phyloP scores from a whole-genome alignment of 2,113 vertebrate genomes.

The Camarhynchus parvulus region DNA sequence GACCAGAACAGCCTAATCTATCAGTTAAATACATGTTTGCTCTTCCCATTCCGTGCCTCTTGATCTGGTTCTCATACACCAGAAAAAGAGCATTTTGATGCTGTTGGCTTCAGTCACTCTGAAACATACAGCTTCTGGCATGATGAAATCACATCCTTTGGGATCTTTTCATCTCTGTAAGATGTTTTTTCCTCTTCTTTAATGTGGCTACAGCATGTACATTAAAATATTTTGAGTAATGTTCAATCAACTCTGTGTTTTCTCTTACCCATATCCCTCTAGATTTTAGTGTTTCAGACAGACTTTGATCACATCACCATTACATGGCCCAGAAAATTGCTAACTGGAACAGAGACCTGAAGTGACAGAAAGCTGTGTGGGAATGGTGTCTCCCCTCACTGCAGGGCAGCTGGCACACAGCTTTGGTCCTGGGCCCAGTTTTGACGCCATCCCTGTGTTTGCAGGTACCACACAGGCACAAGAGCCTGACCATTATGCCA shows the following conservation, averaged over 20 bases:
- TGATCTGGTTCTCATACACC: background rate
- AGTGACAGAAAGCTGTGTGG: background rate
- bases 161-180: background rate
- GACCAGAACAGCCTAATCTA: background rate
- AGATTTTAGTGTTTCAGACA: background rate
- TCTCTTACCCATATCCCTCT: background rate
- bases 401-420: background rate
- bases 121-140: background rate
- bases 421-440: background rate
- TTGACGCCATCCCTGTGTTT: rapidly evolving
- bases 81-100: background rate
- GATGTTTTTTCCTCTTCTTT: background rate
- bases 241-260: background rate
- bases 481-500: rapidly evolving
- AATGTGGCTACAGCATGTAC: background rate
- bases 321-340: rapidly evolving
- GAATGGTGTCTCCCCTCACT: background rate
- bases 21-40: background rate
- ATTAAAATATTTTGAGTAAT: slow-evolving; percentile 33
- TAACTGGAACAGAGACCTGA: background rate
- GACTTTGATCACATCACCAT: background rate
- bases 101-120: background rate
- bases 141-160: background rate
- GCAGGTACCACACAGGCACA: background rate
- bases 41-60: background rate